Evolutionary conservation across 2,113 vertebrate species (phyloP).

Genomic region (Typhlomys cinereus): DNA sequence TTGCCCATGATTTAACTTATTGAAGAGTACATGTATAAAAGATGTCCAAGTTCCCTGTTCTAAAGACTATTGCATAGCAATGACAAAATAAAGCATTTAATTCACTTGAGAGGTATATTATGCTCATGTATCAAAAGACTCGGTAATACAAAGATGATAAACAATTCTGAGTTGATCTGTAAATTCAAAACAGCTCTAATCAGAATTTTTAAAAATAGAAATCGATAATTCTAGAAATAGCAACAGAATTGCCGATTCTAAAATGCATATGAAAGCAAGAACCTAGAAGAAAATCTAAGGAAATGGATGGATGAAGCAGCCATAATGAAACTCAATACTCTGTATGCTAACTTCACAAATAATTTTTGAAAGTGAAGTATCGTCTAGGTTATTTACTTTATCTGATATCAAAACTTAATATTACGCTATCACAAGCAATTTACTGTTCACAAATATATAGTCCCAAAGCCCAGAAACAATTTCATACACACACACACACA

Average conservation of each 20-base stretch:
- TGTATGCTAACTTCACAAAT: too few relatives aligned
- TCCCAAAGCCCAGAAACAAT: neutral
- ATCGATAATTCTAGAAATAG: too few relatives aligned
- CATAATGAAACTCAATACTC: too few relatives aligned
- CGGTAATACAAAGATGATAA: too few relatives aligned
- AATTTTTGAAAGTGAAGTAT: neutral
- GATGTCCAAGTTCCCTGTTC: neutral
- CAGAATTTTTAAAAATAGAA: neutral
- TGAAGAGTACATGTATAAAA: neutral
- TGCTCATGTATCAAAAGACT: neutral
- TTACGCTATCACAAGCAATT: neutral
- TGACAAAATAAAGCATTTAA: neutral
- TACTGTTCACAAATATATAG: slow-evolving; percentile 5
- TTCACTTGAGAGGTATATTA: neutral
- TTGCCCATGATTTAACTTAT: neutral
- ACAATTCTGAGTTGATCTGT: neutral
- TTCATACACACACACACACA: neutral
- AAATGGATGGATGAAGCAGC: too few relatives aligned
- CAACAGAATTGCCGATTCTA: too few relatives aligned
- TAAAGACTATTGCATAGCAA: neutral
- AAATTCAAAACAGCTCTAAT: neutral
- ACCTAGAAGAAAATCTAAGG: too few relatives aligned
- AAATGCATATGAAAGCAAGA: slow-evolving; percentile 12
- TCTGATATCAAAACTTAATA: neutral
- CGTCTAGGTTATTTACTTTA: neutral